Evolutionary conservation across 2,797 vertebrate genomes (phyloP), one percentile per base, ranked within the genome.

Genomic region (Melanotaenia parkinsoni): DNA sequence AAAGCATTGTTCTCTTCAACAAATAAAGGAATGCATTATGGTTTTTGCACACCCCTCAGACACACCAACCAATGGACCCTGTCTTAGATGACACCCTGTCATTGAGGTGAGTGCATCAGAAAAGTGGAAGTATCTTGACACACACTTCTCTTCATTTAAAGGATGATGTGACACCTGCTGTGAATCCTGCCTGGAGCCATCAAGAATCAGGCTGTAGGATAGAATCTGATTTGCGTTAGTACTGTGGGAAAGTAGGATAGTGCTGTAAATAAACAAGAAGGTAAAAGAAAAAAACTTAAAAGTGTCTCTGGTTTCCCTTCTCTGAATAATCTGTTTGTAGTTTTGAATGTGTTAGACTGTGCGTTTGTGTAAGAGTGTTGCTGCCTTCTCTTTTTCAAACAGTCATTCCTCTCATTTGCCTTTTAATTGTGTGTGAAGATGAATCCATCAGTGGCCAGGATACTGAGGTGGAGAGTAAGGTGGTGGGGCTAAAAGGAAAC

Each of bases 391-490:
- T 58, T 67, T 75, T 74, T 70, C 11, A 80, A 77, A 87, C 75
- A 87, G 86, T 91, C 86, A 33, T 79, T 72, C 77, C 58, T 77
- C 85, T 83, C 77, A 47, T 68, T 28, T 72, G 68, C 53, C 65
- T 35, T 18, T 62, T 64, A n/a, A 18, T 14, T 75, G 62, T 50
- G 51, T 47, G 40, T 66, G 68, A 40, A 37, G 80, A 79, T 24
- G 40, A 82, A 71, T 79, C 65, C 84, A 80, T 96, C 95, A 96
- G 76, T 95, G 94, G 76, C 94, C 95, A 1, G 95, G 94, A 82
- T 96, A 95, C 82, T 96, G 95, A 57, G 95, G 94, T 33, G 96
- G 96, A 56, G 95, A 88, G 54, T 96, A 96, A 0, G 96, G 96
- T 3, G 96, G 96, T 53, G 95, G 96, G 68, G 95, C 96, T 96